Percentiles rank a stretch among this genome's conserved stretches.
These are phyloP conservation scores for Ptychoptera albimana DNA, from an alignment of 2,888 invertebrate species.

Conservation along the genomic window DNA sequence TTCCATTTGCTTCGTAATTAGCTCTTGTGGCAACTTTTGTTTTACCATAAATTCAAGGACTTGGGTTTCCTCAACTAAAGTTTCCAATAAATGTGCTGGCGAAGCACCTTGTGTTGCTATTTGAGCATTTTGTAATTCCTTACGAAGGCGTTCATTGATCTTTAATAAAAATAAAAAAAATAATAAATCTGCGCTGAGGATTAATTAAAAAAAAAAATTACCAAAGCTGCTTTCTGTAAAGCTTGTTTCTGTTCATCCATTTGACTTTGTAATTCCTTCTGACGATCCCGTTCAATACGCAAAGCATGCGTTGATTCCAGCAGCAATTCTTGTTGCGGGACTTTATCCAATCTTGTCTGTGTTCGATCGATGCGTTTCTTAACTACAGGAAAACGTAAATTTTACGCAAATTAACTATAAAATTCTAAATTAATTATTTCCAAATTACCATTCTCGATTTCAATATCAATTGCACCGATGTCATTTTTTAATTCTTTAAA, in stretches of 20 bases:
- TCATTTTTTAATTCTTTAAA: conserved; percentile 72
- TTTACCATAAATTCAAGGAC: conserved; percentile 58
- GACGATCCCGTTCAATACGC: conserved; percentile 13
- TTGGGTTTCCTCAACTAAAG: conserved; percentile 13
- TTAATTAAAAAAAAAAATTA: neutral
- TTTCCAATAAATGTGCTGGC: conserved; percentile 11
- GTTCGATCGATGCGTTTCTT: conserved; percentile 13
- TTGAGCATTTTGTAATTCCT: conserved; percentile 12
- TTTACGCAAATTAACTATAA: neutral
- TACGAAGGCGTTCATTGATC: conserved; percentile 11
- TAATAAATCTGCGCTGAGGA: neutral
- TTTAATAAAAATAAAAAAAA: conserved; percentile 1
- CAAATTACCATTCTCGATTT: conserved; percentile 54
- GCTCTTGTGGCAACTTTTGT: conserved; percentile 65
- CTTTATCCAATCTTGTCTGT: conserved; percentile 13
- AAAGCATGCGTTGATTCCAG: conserved; percentile 13
- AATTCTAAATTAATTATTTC: neutral
- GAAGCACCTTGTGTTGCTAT: conserved; percentile 11
- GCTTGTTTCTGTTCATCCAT: conserved; percentile 13
- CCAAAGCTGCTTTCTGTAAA: conserved; percentile 9
- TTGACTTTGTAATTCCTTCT: conserved; percentile 13
- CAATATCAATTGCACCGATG: conserved; percentile 72
- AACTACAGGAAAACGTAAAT: conserved; percentile 6
- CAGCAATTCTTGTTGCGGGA: conserved; percentile 14
- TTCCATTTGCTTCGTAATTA: conserved; percentile 42